Base-by-base conservation (phyloP, 2,888 invertebrate species). In the Mellilla xanthometata region DNA sequence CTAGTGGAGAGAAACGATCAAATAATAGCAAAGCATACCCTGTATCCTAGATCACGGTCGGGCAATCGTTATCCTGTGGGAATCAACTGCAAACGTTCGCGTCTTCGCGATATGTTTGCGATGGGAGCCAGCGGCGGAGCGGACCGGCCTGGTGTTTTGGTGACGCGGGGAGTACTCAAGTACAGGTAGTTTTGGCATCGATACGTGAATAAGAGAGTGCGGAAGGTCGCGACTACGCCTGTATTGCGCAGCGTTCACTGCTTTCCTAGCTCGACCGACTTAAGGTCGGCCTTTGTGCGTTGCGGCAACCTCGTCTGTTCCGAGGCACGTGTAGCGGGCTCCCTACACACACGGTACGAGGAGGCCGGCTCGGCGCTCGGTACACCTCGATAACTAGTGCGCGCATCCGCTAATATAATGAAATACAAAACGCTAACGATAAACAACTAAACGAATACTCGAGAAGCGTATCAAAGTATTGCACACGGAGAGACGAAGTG, bases 11-110 rank as follows among this genome's bases (percentile, higher is more conserved):
- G 87, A 88, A 80, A 93, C 91, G 92, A 92, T 91, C 92, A 94
- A 94, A 94, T 94, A 95, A 95, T 94, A 94, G 95, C 94, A 95
- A 95, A 95, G 94, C 95, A 94, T 95, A 95, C 95, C 95, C 95
- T 95, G 95, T 95, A 95, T 95, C 95, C 95, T 95, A 95, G 93
- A 93, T 94, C 93, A 93, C 93, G 92, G 92, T 91, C 91, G 91
- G 91, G 91, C 91, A 85, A 88, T 90, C 77, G 75, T 81, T 78
- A 85, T 84, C 36, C 36, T 47, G 42, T 86, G 84, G 80, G 87
- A 85, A 28, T 41, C 38, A 40, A 35, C 24, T 33, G 27, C 38
- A 81, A 80, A 82, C 72, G 74, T 79, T 76, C 75, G 84, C 83
- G 80, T 84, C 72, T 70, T 73, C 83, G 84, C 83, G 74, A 77